A percentile compares a stretch with the other conserved stretches of the same genome.
These are phyloP conservation scores for Buphagus erythrorhynchus DNA, from an alignment of 2,797 vertebrate genomes.

Conservation along the genomic window DNA sequence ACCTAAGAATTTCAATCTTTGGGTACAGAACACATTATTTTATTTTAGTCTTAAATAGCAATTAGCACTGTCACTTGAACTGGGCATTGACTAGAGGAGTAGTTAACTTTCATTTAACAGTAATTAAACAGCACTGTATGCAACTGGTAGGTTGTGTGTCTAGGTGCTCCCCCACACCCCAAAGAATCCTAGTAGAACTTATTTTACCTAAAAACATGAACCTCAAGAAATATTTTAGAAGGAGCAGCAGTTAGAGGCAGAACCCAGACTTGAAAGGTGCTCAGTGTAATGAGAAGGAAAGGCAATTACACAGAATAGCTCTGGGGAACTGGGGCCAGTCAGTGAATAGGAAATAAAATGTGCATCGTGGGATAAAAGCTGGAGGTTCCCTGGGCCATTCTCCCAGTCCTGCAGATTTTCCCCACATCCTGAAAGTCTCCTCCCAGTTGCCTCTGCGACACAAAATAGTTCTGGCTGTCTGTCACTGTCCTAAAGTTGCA, in stretches of 20 bases:
- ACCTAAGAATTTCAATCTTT: not conserved
- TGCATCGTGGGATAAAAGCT: not conserved
- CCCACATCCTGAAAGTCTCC: not conserved
- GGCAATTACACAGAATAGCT: not conserved
- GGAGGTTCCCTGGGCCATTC: not conserved
- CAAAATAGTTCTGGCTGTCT: not conserved
- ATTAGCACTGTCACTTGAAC: not conserved
- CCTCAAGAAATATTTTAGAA: not conserved
- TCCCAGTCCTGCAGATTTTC: not conserved
- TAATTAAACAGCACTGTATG: not conserved
- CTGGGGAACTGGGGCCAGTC: not conserved
- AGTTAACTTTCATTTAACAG: not conserved
- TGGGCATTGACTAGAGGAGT: not conserved
- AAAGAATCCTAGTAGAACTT: not conserved
- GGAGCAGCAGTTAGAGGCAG: not conserved
- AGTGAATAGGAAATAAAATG: not conserved
- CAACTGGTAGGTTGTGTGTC: not conserved
- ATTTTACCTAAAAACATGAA: not conserved
- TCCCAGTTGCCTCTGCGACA: not conserved
- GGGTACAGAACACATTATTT: not conserved
- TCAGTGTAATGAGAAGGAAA: not conserved
- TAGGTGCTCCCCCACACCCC: not conserved
- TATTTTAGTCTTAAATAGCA: not conserved
- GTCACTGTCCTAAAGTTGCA: not conserved
- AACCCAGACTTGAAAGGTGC: not conserved